Base-by-base conservation (phyloP, 2,113 vertebrate genomes). In the Emydocephalus ijimae region DNA sequence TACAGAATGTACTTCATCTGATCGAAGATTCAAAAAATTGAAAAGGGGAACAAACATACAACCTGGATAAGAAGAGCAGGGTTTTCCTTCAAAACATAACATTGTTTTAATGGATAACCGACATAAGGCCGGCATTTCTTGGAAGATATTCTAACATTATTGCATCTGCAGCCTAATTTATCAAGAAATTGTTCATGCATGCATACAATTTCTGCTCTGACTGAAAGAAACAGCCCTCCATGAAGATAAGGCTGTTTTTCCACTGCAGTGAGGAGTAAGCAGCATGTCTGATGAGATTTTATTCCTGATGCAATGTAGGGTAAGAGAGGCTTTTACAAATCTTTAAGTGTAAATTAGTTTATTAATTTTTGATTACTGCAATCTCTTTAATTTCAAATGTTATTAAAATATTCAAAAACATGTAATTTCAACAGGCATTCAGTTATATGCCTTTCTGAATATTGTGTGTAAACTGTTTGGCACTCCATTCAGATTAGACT, bases 241-340 rank as follows among this genome's bases (percentile, higher is more conserved):
- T 95, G 96, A 93, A 97, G 95, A 95, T 94, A 97, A 97, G 95
- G 94, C 96, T 96, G 94, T 89, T 92, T 96, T 94, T 93, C 96
- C 95, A 96, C 96, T 91, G 95, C 95, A 96, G 88, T 88, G 93
- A 97, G 95, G 91, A 98, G 96, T 96, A 97, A 97, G 97, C 97
- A 98, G 98, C 97, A 98, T 98, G 98, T 96, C 95, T 97, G 97
- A 98, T 97, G 97, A 96, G 96, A 96, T 97, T 96, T 97, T 97
- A 96, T 97, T 97, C 97, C 97, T 98, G 93, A 98, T 97, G 97
- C 95, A 97, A 97, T 97, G 96, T 96, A 98, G 97, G 98, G 98
- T 98, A 99, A 98, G 97, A 93, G 59, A 64, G 90, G 59, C 2
- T 57, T 94, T 91, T 88, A 93, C 93, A 93, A 93, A 93, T 87